Evolutionary conservation across 2,113 vertebrate genomes (phyloP).

Genomic region (Sylvia atricapilla): DNA sequence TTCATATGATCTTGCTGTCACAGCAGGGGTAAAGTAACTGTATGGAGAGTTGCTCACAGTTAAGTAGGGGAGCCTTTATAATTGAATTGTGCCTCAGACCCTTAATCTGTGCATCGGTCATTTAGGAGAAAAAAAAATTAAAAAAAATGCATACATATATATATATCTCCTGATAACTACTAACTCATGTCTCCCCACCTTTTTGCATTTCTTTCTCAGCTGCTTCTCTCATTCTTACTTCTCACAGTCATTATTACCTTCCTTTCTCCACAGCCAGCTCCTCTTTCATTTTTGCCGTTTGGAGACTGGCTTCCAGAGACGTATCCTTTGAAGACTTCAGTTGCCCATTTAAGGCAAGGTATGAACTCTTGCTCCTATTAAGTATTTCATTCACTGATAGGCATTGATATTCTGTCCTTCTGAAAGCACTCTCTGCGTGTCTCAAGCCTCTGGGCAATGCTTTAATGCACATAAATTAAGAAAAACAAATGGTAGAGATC

Average conservation of each 20-base stretch:
- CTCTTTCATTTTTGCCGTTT: background rate
- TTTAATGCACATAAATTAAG: conserved; percentile 57
- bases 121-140: background rate
- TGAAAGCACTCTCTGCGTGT: background rate
- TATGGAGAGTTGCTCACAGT: background rate
- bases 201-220: background rate
- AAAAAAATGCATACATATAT: no score
- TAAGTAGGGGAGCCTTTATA: background rate
- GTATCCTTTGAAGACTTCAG: background rate
- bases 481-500: conserved; percentile 50
- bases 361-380: conserved; percentile 31
- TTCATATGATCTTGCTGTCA: background rate
- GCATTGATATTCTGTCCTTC: conserved; percentile 22
- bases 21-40: background rate
- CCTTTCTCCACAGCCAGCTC: background rate
- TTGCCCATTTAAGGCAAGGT: conserved; percentile 32
- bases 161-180: background rate
- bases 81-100: background rate
- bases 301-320: background rate
- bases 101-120: background rate
- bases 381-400: conserved; percentile 16
- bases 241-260: background rate
- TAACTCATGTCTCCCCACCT: background rate
- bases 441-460: conserved; percentile 19
- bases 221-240: background rate